A percentile compares a stretch with the other conserved stretches of the same genome.
These are phyloP conservation scores for Leptobrachium ailaonicum DNA, from an alignment of 2,113 vertebrate species.

Conservation along the genomic window DNA sequence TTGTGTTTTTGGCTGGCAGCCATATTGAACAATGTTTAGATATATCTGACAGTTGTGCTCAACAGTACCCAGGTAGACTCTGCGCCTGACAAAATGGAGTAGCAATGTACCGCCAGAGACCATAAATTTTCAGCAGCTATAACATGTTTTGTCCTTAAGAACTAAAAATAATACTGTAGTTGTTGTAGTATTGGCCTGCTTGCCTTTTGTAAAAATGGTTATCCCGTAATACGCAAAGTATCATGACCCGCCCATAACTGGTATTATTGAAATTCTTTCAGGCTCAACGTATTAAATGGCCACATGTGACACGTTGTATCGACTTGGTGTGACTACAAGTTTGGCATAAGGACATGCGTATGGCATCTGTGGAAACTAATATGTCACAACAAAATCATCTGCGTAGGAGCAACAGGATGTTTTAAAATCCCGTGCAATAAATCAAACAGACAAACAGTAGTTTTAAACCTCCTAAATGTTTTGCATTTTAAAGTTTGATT, in stretches of 20 bases:
- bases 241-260: not conserved
- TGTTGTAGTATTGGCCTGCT: not conserved
- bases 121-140: slow-evolving; percentile 12
- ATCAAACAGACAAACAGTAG: too few species aligned
- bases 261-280: too few species aligned
- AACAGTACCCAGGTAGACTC: slow-evolving; percentile 69
- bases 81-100: slow-evolving; percentile 48
- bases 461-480: too few species aligned
- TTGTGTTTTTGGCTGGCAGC: slow-evolving; percentile 69
- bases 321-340: too few species aligned
- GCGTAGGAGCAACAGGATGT: too few species aligned
- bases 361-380: too few species aligned
- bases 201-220: slow-evolving; percentile 7
- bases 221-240: not conserved
- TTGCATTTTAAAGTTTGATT: too few species aligned
- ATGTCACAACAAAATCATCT: too few species aligned
- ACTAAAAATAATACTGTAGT: slow-evolving; percentile 13
- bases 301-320: too few species aligned
- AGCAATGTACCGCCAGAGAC: slow-evolving; percentile 50
- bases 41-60: slow-evolving; percentile 69
- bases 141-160: not conserved
- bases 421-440: too few species aligned
- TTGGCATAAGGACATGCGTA: too few species aligned
- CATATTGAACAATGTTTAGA: slow-evolving; percentile 69
- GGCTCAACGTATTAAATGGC: too few species aligned